These are phyloP conservation scores for Mercenaria mercenaria DNA, from an alignment of 1,140 invertebrate species.

Conservation along the genomic window DNA sequence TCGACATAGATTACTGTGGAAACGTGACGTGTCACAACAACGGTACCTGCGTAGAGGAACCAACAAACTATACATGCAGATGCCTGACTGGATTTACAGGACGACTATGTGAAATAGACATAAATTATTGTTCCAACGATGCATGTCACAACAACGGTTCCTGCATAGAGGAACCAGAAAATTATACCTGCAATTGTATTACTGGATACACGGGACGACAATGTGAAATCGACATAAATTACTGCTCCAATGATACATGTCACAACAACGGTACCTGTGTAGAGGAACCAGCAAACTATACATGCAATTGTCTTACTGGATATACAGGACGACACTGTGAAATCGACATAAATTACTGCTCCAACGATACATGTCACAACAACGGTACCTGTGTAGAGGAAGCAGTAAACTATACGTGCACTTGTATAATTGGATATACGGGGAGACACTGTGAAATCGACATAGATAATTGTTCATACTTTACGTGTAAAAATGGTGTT, in stretches of 20 bases:
- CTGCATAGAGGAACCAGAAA: not conserved
- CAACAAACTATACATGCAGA: not conserved
- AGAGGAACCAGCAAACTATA: not conserved
- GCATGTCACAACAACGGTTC: not conserved
- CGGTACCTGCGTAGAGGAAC: not conserved
- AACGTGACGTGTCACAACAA: constrained; percentile 19
- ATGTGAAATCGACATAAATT: not conserved
- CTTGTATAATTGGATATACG: not conserved
- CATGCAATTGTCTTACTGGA: not conserved
- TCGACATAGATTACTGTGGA: not conserved
- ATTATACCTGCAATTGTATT: not conserved
- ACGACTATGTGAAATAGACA: not conserved
- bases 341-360: not conserved
- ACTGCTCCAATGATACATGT: not conserved
- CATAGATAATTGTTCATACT: constrained; percentile 41
- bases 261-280: not conserved
- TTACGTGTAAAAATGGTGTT: constrained; percentile 32
- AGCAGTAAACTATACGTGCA: not conserved
- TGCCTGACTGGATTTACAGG: not conserved
- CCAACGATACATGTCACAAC: not conserved
- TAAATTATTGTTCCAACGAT: not conserved
- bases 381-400: not conserved
- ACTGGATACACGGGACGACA: not conserved
- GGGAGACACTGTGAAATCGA: not conserved
- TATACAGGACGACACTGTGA: not conserved